Percentiles rank a stretch among this genome's conserved stretches.
Conservation (phyloP, 2,888 invertebrate species). For the Polietes domitor region DNA sequence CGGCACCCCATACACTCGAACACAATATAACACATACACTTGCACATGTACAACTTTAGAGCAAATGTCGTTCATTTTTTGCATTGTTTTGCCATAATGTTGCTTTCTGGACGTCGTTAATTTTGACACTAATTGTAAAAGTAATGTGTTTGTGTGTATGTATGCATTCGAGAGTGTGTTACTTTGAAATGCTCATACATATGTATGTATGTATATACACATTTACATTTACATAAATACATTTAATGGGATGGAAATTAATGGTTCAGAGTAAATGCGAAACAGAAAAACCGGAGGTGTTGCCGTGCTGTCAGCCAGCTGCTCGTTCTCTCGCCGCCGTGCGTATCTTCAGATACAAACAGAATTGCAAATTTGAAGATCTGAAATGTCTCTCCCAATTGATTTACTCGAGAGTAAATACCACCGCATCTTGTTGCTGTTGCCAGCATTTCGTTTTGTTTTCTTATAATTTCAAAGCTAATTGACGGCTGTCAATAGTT, state of each 20-base stretch:
- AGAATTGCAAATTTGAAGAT: not conserved
- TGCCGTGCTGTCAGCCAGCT: too few species aligned
- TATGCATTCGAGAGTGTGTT: not conserved
- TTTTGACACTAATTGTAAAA: conserved; percentile 42
- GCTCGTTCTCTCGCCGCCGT: not conserved
- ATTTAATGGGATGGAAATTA: conserved; percentile 9
- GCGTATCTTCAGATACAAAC: not conserved
- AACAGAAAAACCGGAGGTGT: conserved; percentile 1
- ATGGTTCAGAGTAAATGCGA: not conserved
- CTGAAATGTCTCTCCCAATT: not conserved
- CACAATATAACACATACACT: not conserved
- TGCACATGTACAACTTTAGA: not conserved
- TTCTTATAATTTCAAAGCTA: conserved; percentile 16
- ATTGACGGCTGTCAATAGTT: conserved; percentile 30
- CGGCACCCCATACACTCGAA: not conserved
- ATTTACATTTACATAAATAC: conserved; percentile 11
- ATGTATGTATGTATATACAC: not conserved
- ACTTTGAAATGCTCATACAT: not conserved
- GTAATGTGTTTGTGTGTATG: conserved; percentile 1
- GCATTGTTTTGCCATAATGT: conserved; percentile 24
- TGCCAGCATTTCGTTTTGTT: not conserved
- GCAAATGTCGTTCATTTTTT: conserved; percentile 1
- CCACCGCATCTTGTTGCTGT: not conserved
- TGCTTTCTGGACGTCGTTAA: conserved; percentile 38
- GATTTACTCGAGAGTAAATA: not conserved